Evolutionary conservation across 2,113 vertebrate genomes (phyloP).

Genomic region (Pterocles burchelli): DNA sequence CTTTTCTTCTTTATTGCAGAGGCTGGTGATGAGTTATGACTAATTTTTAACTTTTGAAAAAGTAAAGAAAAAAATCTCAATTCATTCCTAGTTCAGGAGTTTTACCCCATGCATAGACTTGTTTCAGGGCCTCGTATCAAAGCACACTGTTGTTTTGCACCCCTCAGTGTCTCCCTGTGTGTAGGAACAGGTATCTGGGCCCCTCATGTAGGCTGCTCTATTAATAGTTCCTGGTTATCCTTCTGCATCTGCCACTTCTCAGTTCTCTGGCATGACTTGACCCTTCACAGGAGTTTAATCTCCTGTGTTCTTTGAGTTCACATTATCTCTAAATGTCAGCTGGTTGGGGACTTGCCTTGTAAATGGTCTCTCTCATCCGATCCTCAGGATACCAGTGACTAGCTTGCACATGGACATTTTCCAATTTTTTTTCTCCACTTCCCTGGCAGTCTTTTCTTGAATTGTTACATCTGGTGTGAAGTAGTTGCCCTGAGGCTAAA

Average conservation of each 20-base stretch:
- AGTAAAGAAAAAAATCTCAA: not conserved
- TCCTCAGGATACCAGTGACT: not conserved
- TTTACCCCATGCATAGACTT: not conserved
- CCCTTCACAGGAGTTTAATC: not conserved
- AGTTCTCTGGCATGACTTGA: not conserved
- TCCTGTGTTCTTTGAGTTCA: not conserved
- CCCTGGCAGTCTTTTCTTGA: not conserved
- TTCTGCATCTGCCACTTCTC: not conserved
- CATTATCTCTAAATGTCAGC: not conserved
- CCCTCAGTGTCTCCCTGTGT: not conserved
- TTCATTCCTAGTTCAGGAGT: not conserved
- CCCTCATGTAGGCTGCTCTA: not conserved
- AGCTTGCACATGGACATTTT: not conserved
- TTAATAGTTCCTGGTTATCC: not conserved
- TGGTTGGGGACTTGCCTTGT: not conserved
- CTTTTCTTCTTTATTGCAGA: not conserved
- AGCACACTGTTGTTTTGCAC: not conserved
- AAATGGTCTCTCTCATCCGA: not conserved
- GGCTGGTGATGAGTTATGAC: not conserved
- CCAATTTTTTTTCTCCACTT: not conserved
- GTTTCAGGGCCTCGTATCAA: not conserved
- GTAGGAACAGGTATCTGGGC: not conserved
- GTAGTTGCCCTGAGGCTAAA: not conserved
- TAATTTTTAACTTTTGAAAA: not conserved
- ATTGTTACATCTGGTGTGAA: not conserved